Evolutionary conservation across 2,797 vertebrate genomes (phyloP).

Genomic region (Diglossa cyanea): DNA sequence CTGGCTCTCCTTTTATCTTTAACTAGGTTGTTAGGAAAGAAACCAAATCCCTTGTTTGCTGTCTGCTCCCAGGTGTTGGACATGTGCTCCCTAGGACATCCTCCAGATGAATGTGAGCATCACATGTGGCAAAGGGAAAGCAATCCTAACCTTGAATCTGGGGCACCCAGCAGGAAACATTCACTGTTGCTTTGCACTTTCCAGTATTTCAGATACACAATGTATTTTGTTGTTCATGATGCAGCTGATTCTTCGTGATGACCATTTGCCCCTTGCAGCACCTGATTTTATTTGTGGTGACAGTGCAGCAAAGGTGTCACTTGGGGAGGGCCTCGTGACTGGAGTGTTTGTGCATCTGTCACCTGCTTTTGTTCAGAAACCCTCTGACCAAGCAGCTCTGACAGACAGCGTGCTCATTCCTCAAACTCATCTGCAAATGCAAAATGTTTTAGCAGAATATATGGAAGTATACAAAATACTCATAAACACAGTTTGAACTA

Average conservation of each 20-base stretch:
- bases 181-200: background rate
- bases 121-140: background rate
- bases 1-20: background rate
- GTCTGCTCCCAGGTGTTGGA: background rate
- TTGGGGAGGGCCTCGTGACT: background rate
- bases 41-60: background rate
- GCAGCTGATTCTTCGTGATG: background rate
- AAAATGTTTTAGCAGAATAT: background rate
- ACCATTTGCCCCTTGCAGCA: background rate
- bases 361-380: background rate
- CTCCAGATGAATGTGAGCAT: background rate
- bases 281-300: background rate
- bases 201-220: background rate
- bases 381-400: background rate
- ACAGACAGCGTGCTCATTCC: background rate
- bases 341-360: background rate
- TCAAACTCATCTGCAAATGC: background rate
- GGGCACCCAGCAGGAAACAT: background rate
- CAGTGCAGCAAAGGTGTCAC: background rate
- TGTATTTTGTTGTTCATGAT: background rate
- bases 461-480: background rate
- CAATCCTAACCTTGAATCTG: background rate
- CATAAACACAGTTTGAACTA: background rate
- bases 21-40: background rate
- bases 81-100: background rate